phyloP scores from a whole-genome alignment of 1,140 invertebrate genomes.

The Hermatobates lingyangjiaoensis region DNA sequence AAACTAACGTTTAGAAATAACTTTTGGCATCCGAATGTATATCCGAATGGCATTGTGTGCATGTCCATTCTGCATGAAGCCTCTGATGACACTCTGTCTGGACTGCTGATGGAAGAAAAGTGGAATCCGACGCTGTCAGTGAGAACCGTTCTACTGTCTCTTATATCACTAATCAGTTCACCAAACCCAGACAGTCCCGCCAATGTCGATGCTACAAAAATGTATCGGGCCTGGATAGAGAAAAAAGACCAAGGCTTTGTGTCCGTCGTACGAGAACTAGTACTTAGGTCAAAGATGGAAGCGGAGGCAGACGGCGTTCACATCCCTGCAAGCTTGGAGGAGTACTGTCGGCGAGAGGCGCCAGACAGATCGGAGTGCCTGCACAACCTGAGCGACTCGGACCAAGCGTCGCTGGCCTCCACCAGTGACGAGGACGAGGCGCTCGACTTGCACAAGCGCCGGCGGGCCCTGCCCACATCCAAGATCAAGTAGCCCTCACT shows the following conservation, averaged over 20 bases:
- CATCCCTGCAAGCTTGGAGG: not conserved
- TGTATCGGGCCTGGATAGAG: not conserved
- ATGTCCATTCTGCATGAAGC: not conserved
- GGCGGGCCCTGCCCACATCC: too few relatives aligned
- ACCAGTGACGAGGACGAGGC: too few relatives aligned
- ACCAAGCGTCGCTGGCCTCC: too few relatives aligned
- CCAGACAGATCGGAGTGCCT: too few relatives aligned
- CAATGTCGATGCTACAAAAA: not conserved
- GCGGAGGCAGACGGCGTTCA: not conserved
- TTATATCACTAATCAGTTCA: not conserved
- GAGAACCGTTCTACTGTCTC: not conserved
- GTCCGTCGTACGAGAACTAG: not conserved
- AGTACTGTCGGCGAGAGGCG: too few relatives aligned
- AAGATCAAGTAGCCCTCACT: too few relatives aligned
- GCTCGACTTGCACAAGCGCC: too few relatives aligned
- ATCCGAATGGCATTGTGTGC: not conserved
- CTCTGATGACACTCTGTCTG: not conserved
- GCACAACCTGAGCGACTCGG: too few relatives aligned
- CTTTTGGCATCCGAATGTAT: constrained; percentile 1
- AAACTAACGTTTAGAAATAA: not conserved
- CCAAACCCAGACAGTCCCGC: constrained; percentile 1
- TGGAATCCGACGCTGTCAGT: not conserved
- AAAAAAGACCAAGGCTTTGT: not conserved
- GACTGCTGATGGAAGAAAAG: not conserved
- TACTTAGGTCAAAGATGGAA: not conserved